A percentile compares a stretch with the other conserved stretches of the same genome.
Conservation (phyloP, 2,113 vertebrate species). For the Colistium nudipinnis region DNA sequence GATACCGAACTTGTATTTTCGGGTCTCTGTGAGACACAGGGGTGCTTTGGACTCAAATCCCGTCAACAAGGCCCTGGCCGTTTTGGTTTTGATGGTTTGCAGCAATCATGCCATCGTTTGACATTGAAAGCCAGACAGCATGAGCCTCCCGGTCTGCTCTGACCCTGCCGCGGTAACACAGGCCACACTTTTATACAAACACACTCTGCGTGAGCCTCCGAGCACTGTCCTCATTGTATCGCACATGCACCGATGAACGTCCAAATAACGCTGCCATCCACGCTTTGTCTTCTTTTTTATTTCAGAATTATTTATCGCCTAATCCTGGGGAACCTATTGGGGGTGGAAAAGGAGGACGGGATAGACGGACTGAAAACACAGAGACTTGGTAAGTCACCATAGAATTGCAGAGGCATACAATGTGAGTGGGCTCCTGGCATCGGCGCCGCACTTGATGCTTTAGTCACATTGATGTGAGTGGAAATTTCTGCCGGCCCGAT, state of each 20-base stretch:
- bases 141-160: conserved; percentile 38
- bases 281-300: neutral
- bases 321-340: neutral
- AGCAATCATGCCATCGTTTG: conserved; percentile 31
- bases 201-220: conserved; percentile 5
- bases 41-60: neutral
- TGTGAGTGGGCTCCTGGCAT: conserved; percentile 24
- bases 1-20: neutral
- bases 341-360: neutral
- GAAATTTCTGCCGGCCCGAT: conserved; percentile 36
- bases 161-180: conserved; percentile 23
- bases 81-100: conserved; percentile 17
- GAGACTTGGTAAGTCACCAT: neutral
- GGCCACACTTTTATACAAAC: conserved; percentile 20
- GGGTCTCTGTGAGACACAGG: neutral
- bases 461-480: conserved; percentile 45
- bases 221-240: conserved; percentile 45
- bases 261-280: no score
- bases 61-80: conserved; percentile 8
- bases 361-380: neutral
- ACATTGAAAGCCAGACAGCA: conserved; percentile 48
- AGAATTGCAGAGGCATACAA: conserved; percentile 9
- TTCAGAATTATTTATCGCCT: neutral
- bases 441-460: conserved; percentile 28
- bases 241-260: conserved; percentile 1